A percentile compares a stretch with the other conserved stretches of the same genome.
phyloP scores from a whole-genome alignment of 2,113 vertebrate species.

The Gasterosteus nipponicus region DNA sequence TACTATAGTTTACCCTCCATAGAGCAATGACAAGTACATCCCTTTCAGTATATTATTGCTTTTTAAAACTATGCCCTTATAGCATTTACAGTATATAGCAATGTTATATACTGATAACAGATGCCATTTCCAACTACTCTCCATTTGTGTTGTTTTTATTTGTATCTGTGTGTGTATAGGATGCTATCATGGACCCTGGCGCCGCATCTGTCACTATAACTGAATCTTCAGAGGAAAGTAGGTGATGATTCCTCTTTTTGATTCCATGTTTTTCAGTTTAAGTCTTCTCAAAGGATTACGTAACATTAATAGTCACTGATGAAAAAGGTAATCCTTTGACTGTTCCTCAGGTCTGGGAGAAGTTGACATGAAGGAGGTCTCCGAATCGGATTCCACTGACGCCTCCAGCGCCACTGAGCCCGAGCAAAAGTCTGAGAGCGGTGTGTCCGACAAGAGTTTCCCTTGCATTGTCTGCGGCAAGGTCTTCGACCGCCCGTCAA shows the following conservation, averaged over 20 bases:
- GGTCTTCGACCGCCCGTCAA: constrained; percentile 65
- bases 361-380: constrained; percentile 14
- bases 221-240: constrained; percentile 64
- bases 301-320: not conserved
- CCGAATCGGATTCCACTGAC: constrained; percentile 50
- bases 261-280: not conserved
- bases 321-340: not conserved
- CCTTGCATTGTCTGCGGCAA: constrained; percentile 66
- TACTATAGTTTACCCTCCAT: not conserved
- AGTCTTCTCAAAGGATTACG: not conserved
- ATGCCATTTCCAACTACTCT: not conserved
- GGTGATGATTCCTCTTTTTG: constrained; percentile 15
- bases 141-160: not conserved
- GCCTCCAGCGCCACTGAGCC: constrained; percentile 6
- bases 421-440: not conserved
- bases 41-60: not conserved
- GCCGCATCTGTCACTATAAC: constrained; percentile 43
- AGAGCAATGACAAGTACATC: not conserved
- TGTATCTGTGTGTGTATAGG: constrained; percentile 35
- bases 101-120: not conserved
- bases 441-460: constrained; percentile 44
- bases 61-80: not conserved
- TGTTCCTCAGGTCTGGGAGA: constrained; percentile 38
- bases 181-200: constrained; percentile 68
- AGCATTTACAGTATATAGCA: too few species aligned